Conservation (phyloP, 2,797 vertebrate species). For the Myripristis jacobus region DNA sequence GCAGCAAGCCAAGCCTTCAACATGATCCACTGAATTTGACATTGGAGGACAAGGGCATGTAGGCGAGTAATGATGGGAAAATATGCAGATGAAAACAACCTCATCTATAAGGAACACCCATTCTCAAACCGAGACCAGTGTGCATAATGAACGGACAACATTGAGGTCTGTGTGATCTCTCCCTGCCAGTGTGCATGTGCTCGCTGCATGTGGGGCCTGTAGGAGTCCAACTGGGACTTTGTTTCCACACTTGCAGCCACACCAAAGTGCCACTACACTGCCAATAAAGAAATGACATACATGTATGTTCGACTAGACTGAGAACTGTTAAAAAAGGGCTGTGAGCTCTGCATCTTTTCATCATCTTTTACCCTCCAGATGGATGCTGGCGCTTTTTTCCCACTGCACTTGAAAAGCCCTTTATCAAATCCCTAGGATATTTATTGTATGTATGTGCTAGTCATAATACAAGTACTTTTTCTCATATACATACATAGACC, state of each 20-base stretch:
- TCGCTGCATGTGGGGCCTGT: constrained; percentile 36
- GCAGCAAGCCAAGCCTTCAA: not conserved
- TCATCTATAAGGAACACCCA: constrained; percentile 72
- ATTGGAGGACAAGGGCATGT: not conserved
- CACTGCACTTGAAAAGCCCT: constrained; percentile 2
- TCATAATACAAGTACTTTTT: not conserved
- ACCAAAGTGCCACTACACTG: constrained; percentile 27
- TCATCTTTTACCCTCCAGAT: not conserved
- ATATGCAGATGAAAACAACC: constrained; percentile 73
- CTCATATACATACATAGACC: not conserved
- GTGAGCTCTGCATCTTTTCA: not conserved
- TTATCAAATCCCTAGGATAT: not conserved
- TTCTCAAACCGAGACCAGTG: constrained; percentile 43
- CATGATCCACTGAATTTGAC: not conserved
- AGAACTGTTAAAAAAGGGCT: too few species aligned
- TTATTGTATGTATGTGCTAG: too few species aligned
- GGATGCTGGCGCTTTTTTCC: too few species aligned
- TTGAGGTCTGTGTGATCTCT: constrained; percentile 73
- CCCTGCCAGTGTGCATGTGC: constrained; percentile 34
- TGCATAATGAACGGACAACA: constrained; percentile 46
- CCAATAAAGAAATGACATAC: constrained; percentile 26
- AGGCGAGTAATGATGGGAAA: constrained; percentile 66
- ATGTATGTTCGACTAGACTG: too few species aligned
- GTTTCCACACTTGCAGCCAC: constrained; percentile 53
- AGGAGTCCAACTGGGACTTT: constrained; percentile 31